phyloP scores from a whole-genome alignment of 2,888 invertebrate genomes.

The Laothoe populi region DNA sequence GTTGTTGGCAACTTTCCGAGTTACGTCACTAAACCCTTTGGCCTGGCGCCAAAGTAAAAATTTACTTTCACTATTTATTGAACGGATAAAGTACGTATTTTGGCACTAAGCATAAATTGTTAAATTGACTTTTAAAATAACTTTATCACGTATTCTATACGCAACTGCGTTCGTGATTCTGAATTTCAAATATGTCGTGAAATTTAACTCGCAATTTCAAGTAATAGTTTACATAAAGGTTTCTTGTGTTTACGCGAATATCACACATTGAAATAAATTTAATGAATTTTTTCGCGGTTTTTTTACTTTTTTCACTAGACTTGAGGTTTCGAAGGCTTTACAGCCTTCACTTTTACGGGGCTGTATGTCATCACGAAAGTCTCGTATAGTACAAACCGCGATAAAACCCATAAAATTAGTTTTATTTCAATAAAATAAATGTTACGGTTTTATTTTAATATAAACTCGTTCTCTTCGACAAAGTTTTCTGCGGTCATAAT shows the following conservation, averaged over 20 bases:
- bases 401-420: too few relatives aligned
- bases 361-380: too few relatives aligned
- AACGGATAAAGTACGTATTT: conserved; percentile 32
- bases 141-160: background rate
- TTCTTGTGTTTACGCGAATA: too few relatives aligned
- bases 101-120: background rate
- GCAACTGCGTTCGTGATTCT: background rate
- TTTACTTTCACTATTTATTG: conserved; percentile 52
- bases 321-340: too few relatives aligned
- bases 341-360: too few relatives aligned
- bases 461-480: conserved; percentile 2
- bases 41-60: conserved; percentile 52
- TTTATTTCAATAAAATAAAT: too few relatives aligned
- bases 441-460: too few relatives aligned
- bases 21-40: conserved; percentile 49
- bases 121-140: background rate
- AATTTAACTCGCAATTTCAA: too few relatives aligned
- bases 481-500: conserved; percentile 25
- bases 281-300: too few relatives aligned
- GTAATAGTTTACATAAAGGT: too few relatives aligned
- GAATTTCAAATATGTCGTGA: background rate
- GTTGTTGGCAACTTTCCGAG: conserved; percentile 51
- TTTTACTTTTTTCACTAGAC: background rate
- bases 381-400: too few relatives aligned
- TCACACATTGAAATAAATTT: too few relatives aligned